Evolutionary conservation across 2,797 vertebrate species (phyloP), one percentile per base, ranked within the genome.

Genomic region (Craterocephalus amniculus): DNA sequence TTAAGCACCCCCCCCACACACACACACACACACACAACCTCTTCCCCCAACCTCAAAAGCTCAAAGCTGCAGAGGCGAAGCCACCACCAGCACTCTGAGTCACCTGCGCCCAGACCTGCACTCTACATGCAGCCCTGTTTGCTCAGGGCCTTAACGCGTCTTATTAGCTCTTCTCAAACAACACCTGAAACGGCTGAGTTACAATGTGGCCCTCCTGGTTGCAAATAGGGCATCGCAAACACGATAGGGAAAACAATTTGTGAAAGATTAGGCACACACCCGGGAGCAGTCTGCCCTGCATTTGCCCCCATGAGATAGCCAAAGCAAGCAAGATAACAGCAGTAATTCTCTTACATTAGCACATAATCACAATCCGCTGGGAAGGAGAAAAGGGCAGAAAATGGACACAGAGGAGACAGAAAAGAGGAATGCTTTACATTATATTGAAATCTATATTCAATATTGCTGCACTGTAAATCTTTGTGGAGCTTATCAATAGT

Each of bases 101-200:
- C 79, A 79, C 81, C 72, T 43, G 67, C 34, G n/a, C 79, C 65
- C 67, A 87, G 87, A 87, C 76, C 77, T 72, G 78, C 87, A 84
- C 84, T 84, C 84, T 83, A 40, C 83, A 73, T 59, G 13, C 64
- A 81, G 63, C 70, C 62, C 66, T 93, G 91, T 94, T 94, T 94
- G 86, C 86, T 89, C 87, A 91, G 83, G 89, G 83, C 90, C 79
- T 88, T 83, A 81, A 87, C 81, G 74, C 80, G 66, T 87, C 91
- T 87, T 93, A 89, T 94, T 94, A 90, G 88, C 89, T 92, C 89
- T 89, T 90, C 91, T 93, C 91, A 94, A 93, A 93, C 90, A 93
- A 83, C 88, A 83, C 89, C 90, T 93, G 88, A 89, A 91, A 93
- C 62, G 83, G 84, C 74, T 8, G 64, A 83, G 78, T 83, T 81